Base-by-base conservation (phyloP, 2,888 invertebrate species). In the Drosophila infuscata region DNA sequence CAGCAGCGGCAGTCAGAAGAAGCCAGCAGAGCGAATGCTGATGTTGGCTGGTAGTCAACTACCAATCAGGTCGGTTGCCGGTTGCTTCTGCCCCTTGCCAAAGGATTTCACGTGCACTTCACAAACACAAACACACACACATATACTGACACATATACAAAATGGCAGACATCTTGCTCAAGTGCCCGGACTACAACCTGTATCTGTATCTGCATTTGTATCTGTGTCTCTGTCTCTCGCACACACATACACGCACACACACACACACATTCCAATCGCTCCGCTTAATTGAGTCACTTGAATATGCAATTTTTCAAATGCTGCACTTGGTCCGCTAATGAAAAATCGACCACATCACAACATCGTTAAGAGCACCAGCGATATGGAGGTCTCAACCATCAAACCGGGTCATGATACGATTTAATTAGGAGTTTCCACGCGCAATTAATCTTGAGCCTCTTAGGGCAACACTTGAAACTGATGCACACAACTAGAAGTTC, bases 351-450 rank as follows among this genome's bases (percentile, higher is more conserved):
- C 89, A 69, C 74, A 85, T 76, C 81, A 83, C 74, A 82, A 76
- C 79, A 75, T 88, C 90, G 79, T 90, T 90, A 91, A 73, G 82
- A 61, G 73, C 62, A 54, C 67, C 64, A 69, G 49, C 51, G 46
- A 53, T 46, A 33, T 11, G 29, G 15, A 12, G 53, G 9, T 15
- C 20, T 54, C 49, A 58, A 36, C 60, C 17, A 51, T 36, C 49
- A n/a, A 25, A 30, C 51, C 46, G 63, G 53, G 38, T 63, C 83
- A 70, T 88, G 79, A 88, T 91, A 92, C 88, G 82, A 91, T 91
- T 91, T 91, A 91, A 92, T 91, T 92, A 92, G 83, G 83, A 84
- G 87, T 91, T 91, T 91, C 91, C 86, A 83, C 83, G 90, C 77
- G 86, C 87, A 92, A 92, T 92, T 90, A 92, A 91, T 91, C 92